Evolutionary conservation across 2,797 vertebrate species (phyloP), one percentile per base, ranked within the genome.

Genomic region (Sebastes minor): DNA sequence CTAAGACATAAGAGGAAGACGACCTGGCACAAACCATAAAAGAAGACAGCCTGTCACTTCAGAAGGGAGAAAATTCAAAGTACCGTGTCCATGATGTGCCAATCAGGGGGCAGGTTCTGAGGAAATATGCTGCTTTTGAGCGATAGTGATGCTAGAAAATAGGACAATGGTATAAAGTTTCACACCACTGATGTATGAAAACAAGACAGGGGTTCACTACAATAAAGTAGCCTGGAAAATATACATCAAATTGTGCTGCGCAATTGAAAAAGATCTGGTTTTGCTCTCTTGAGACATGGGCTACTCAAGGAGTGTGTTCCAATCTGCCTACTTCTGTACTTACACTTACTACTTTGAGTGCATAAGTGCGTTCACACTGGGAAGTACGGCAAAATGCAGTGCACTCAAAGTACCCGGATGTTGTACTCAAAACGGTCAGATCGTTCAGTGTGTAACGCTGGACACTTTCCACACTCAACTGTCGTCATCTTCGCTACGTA

Each of bases 1-100:
- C 42, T 65, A 6, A 55, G 61, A 33, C 64, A 49, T 46, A 2
- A 77, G 52, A 71, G 10, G 72, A 55, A 32, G 64, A 81, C 64
- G 18, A n/a, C 57, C 64, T 49, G 68, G 59, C 55, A 67, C 35
- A 30, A 64, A 56, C 25, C 12, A 22, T 56, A 22, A 60, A 59
- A 70, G 64, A 67, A 9, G 8, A 59, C 0, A n/a, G 63, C 55
- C 27, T 23, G 63, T 76, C 82, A 75, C 70, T 70, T 64, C 35
- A 38, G 6, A 42, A 22, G 69, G 46, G 30, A 28, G 18, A 14
- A 16, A 23, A 60, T 4, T 57, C 46, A 70, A 59, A 67, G 61
- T 42, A 46, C 23, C 2, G 49, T n/a, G 30, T 75, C 71, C 55
- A 7, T 6, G 11, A 76, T 62, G 76, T 80, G 81, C 9, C 74